A percentile compares a stretch with the other conserved stretches of the same genome.
Evolutionary conservation across 2,113 vertebrate genomes (phyloP).

Genomic region (Neopipo cinnamomea): DNA sequence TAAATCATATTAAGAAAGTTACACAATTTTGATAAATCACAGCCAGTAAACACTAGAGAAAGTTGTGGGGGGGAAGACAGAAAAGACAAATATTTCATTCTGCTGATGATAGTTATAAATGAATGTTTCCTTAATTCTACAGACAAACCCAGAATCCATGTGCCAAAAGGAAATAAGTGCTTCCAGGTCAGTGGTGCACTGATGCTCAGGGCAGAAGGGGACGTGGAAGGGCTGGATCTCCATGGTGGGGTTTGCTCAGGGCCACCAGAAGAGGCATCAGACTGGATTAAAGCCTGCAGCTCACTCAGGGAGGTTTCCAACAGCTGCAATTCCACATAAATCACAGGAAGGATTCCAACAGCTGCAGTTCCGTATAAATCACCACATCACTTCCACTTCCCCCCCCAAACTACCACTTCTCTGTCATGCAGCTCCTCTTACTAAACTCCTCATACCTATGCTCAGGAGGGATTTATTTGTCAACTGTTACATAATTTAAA

Average conservation of each 20-base stretch:
- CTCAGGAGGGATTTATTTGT: neutral
- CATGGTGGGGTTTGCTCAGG: neutral
- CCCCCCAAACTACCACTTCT: fast-evolving
- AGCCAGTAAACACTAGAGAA: neutral
- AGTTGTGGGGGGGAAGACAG: neutral
- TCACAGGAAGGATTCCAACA: neutral
- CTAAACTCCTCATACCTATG: neutral
- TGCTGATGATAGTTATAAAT: neutral
- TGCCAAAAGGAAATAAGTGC: neutral
- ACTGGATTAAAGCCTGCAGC: neutral
- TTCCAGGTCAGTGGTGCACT: neutral
- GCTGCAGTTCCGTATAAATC: neutral
- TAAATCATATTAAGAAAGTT: neutral
- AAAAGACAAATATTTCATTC: neutral
- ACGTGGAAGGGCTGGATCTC: neutral
- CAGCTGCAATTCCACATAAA: neutral
- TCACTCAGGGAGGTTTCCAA: neutral
- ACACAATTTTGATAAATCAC: neutral
- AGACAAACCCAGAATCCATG: neutral
- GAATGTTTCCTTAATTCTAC: neutral
- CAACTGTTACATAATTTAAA: neutral
- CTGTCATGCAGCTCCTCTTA: neutral
- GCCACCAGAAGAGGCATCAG: neutral
- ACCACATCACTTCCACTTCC: neutral
- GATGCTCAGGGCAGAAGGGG: neutral